A percentile compares a stretch with the other conserved stretches of the same genome.
Conservation (phyloP, 2,888 invertebrate genomes). For the Conus canariensis region DNA sequence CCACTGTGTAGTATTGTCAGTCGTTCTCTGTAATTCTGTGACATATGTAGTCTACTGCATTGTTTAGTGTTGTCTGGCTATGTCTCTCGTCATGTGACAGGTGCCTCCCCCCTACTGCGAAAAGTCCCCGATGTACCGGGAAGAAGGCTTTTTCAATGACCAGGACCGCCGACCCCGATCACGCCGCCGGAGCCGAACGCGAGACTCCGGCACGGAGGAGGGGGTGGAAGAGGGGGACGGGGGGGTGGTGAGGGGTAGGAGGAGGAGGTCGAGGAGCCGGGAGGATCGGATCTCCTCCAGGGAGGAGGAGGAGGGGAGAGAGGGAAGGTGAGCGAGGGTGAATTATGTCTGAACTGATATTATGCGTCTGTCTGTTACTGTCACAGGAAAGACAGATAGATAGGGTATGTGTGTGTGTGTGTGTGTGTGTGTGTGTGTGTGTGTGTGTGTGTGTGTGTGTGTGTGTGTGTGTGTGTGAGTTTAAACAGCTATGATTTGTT, state of each 20-base stretch:
- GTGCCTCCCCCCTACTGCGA: constrained; percentile 31
- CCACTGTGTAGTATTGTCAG: too few species aligned
- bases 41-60: too few species aligned
- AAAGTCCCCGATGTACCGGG: not conserved
- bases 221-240: not conserved
- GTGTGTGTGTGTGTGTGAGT: too few species aligned
- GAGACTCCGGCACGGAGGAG: constrained; percentile 7
- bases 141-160: not conserved
- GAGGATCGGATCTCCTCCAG: not conserved
- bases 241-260: not conserved
- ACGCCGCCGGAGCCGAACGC: not conserved
- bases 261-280: constrained; percentile 1
- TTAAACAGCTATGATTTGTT: too few species aligned
- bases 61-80: too few species aligned
- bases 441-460: too few species aligned
- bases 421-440: too few species aligned
- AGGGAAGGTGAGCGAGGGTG: not conserved
- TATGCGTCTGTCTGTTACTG: not conserved
- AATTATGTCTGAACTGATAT: not conserved
- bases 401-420: too few species aligned
- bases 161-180: not conserved
- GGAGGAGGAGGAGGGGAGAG: constrained; percentile 11
- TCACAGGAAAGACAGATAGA: too few species aligned
- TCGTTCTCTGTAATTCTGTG: too few species aligned
- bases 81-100: not conserved